Base-by-base conservation (phyloP, 2,797 vertebrate species). In the Neostethus bicornis region DNA sequence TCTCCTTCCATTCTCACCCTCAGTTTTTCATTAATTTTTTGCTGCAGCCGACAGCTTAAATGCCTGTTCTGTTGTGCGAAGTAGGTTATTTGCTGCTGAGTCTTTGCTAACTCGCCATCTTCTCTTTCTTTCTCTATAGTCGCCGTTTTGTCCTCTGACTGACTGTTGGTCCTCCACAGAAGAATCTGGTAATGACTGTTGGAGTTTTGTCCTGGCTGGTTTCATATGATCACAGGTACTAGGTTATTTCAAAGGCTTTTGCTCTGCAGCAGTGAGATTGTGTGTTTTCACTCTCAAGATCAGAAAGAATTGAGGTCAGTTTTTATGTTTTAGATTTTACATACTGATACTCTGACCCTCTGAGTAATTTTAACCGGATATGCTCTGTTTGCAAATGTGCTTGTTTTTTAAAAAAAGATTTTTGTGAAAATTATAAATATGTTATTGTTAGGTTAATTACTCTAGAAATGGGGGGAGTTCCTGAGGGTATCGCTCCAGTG, bases 201-300 rank as follows among this genome's bases (percentile, higher is more conserved):
- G 70, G 74, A 89, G 59, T 73, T 88, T 66, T 83, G 81, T 9
- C 84, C 76, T 1, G 79, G 87, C 59, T 90, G 85, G 85, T 86
- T 88, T 77, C 77, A 68, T 58, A 85, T 87, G 11, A 44, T 88
- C 66, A 74, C 84, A 85, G 86, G 86, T 77, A 85, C 76, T 67
- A 57, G 39, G 53, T 55, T 44, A 63, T 37, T 16, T 31, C 5
- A 10, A 12, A 12, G 9, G 9, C 16, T 66, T 34, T 34, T 45
- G 7, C 68, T 56, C 37, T 21, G 9, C 35, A 38, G 35, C 35
- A 38, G 10, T 29, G 28, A 10, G 28, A 29, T 29, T 9, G 29
- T 31, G 11, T 10, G 31, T 31, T 4, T 29, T 12, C 29, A 31
- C 29, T 31, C 31, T 26, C 11, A 8, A 31, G 29, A 31, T 31